phyloP scores from a whole-genome alignment of 2,888 invertebrate species.

The Tanypteryx hageni region DNA sequence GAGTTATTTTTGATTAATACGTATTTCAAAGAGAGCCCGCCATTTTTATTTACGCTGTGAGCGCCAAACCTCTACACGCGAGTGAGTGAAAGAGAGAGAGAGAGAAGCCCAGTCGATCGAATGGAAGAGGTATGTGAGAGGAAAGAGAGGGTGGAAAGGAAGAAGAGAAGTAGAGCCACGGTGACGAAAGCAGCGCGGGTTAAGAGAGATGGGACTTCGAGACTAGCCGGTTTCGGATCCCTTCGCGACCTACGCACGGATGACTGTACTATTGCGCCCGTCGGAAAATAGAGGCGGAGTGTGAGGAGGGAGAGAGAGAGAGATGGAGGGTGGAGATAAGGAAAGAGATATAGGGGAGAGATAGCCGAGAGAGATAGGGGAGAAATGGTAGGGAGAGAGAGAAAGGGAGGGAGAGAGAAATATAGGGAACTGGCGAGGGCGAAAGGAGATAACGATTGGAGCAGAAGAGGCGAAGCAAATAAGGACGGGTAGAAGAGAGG shows the following conservation, averaged over 20 bases:
- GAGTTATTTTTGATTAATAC: background rate
- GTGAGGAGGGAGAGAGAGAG: background rate
- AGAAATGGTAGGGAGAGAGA: background rate
- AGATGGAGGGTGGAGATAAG: background rate
- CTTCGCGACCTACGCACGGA: constrained; percentile 44
- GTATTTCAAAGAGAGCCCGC: background rate
- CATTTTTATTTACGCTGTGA: background rate
- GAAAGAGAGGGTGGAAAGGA: background rate
- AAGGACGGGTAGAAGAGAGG: background rate
- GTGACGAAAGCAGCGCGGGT: constrained; percentile 18
- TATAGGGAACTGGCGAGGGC: background rate
- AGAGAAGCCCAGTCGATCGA: background rate
- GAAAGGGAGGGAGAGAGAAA: background rate
- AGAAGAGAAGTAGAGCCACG: background rate
- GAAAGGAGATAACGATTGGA: background rate
- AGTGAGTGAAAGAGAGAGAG: too few relatives aligned
- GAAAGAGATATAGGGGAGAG: constrained; percentile 38
- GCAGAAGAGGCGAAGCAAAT: background rate
- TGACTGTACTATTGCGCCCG: constrained; percentile 20
- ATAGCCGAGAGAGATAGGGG: constrained; percentile 42
- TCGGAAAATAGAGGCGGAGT: background rate
- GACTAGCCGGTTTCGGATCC: constrained; percentile 20
- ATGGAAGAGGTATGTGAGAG: background rate
- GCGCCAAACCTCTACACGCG: too few relatives aligned
- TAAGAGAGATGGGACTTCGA: background rate